These are phyloP conservation scores for Heliconius charithonia DNA, from an alignment of 2,888 invertebrate genomes.

Conservation along the genomic window DNA sequence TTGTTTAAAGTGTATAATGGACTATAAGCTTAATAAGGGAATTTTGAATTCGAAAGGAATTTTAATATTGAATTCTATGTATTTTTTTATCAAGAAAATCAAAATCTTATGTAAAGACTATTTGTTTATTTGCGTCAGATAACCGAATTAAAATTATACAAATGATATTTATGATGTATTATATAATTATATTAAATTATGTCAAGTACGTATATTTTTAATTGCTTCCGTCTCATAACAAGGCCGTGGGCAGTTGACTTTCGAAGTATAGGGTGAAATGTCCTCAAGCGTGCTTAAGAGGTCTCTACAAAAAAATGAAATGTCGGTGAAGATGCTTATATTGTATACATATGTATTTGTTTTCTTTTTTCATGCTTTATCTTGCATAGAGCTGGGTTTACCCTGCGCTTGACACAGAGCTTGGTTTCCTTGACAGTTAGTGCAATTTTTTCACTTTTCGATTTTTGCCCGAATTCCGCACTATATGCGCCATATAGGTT, in stretches of 20 bases:
- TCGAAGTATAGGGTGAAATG: constrained; percentile 26
- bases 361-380: too few relatives aligned
- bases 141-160: neutral
- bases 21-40: neutral
- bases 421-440: too few relatives aligned
- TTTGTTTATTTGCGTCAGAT: too few relatives aligned
- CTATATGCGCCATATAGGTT: too few relatives aligned
- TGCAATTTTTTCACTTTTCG: too few relatives aligned
- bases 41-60: neutral
- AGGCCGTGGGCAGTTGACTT: constrained; percentile 29
- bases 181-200: neutral
- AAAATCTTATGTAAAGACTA: too few relatives aligned
- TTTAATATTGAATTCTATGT: too few relatives aligned
- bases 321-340: neutral
- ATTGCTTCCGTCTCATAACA: constrained; percentile 28
- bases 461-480: too few relatives aligned
- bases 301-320: constrained; percentile 25
- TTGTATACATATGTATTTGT: neutral
- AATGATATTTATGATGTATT: neutral
- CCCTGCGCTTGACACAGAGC: too few relatives aligned
- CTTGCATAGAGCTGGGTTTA: too few relatives aligned
- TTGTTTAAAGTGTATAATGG: neutral
- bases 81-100: too few relatives aligned
- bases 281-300: constrained; percentile 27
- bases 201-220: constrained; percentile 12